phyloP scores from a whole-genome alignment of 2,888 invertebrate genomes.

The Cybosia mesomella region DNA sequence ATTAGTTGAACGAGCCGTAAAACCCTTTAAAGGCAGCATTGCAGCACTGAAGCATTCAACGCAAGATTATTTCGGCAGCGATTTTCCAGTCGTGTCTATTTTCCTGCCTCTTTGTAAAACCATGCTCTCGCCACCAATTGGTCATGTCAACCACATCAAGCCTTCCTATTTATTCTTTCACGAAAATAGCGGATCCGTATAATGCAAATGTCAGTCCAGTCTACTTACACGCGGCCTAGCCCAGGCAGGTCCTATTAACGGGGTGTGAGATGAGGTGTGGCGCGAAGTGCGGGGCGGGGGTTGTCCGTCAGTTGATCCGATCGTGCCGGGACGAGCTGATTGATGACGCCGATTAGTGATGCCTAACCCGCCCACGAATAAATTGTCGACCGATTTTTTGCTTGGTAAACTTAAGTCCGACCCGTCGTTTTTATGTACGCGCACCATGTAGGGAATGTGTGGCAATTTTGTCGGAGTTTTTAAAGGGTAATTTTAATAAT shows the following conservation, averaged over 20 bases:
- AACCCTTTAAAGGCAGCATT: neutral
- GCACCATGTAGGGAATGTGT: conserved; percentile 24
- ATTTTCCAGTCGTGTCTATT: neutral
- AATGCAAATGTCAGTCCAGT: conserved; percentile 33
- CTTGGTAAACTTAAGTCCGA: conserved; percentile 71
- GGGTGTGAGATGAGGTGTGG: conserved; percentile 54
- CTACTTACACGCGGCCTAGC: conserved; percentile 33
- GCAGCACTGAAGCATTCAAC: neutral
- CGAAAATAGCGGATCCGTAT: conserved; percentile 17
- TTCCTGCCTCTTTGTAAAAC: neutral
- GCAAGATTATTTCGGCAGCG: neutral
- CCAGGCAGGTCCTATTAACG: conserved; percentile 46
- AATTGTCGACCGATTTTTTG: conserved; percentile 83
- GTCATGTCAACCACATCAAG: conserved; percentile 9
- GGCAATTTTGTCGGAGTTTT: conserved; percentile 37
- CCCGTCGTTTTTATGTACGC: conserved; percentile 61
- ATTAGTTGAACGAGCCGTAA: neutral
- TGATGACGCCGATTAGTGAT: conserved; percentile 87
- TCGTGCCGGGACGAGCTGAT: conserved; percentile 79
- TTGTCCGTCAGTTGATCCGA: conserved; percentile 83
- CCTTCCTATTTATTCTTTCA: conserved; percentile 17
- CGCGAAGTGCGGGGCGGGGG: conserved; percentile 45
- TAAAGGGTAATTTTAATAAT: neutral
- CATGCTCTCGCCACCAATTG: conserved; percentile 1
- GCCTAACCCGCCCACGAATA: conserved; percentile 83